These are phyloP conservation scores for Eufriesea mexicana DNA, from an alignment of 1,140 invertebrate species.

Conservation along the genomic window DNA sequence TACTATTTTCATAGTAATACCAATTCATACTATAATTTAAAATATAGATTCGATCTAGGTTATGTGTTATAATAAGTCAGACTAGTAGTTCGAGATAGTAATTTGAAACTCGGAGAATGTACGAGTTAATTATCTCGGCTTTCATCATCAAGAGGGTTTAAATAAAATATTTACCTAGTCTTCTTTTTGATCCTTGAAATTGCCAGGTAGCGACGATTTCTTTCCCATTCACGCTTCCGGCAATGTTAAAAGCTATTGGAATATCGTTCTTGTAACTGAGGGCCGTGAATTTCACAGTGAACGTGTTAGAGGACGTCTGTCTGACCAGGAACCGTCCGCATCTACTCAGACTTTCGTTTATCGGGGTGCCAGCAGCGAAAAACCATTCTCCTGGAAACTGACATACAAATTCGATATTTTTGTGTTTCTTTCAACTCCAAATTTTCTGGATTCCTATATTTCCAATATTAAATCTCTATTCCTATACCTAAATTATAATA, in stretches of 20 bases:
- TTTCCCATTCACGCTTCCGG: slow-evolving; percentile 13
- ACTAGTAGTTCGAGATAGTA: too few species aligned
- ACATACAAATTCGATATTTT: neutral
- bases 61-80: too few species aligned
- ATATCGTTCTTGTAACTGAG: slow-evolving; percentile 11
- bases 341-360: slow-evolving; percentile 19
- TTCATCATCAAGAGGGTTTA: neutral
- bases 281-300: slow-evolving; percentile 48
- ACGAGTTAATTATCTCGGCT: neutral
- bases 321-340: slow-evolving; percentile 24
- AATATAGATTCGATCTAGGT: too few species aligned
- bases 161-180: slow-evolving; percentile 7
- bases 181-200: slow-evolving; percentile 45
- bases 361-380: slow-evolving; percentile 24
- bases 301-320: neutral
- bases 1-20: too few species aligned
- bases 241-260: slow-evolving; percentile 37
- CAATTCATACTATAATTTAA: too few species aligned
- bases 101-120: neutral
- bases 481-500: neutral
- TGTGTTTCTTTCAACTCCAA: neutral
- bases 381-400: slow-evolving; percentile 32
- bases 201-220: slow-evolving; percentile 51
- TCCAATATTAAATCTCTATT: too few species aligned
- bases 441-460: neutral